Evolutionary conservation across 2,113 vertebrate genomes (phyloP).

Genomic region (Planiliza haematocheilus): DNA sequence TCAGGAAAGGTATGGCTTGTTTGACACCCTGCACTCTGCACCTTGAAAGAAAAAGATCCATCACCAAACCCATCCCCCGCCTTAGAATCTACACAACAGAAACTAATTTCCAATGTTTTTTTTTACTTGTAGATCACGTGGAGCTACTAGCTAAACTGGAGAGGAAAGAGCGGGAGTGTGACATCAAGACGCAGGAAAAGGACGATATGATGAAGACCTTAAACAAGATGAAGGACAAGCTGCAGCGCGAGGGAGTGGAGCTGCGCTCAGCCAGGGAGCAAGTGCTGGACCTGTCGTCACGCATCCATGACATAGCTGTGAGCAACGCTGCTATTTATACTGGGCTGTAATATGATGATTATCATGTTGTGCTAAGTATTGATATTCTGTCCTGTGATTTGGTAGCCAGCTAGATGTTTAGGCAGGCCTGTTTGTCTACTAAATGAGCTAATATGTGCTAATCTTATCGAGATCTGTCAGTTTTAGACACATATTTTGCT

Average conservation of each 20-base stretch:
- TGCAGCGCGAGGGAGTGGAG: slow-evolving; percentile 94
- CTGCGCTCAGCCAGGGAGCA: slow-evolving; percentile 92
- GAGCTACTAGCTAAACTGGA: slow-evolving; percentile 92
- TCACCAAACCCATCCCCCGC: background rate
- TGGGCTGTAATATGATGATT: background rate
- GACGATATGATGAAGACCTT: slow-evolving; percentile 99
- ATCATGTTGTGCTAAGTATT: background rate
- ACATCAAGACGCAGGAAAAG: slow-evolving; percentile 95
- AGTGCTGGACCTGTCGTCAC: slow-evolving; percentile 89
- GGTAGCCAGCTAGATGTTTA: background rate
- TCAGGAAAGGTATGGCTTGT: slow-evolving; percentile 90
- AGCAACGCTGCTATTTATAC: slow-evolving; percentile 40
- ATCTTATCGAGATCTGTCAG: too few relatives aligned
- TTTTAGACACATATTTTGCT: too few relatives aligned
- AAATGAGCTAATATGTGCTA: too few relatives aligned
- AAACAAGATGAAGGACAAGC: slow-evolving; percentile 99
- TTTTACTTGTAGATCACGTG: slow-evolving; percentile 84
- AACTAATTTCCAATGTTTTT: background rate
- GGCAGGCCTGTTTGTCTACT: too few relatives aligned
- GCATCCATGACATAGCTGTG: slow-evolving; percentile 90
- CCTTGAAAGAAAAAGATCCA: slow-evolving; percentile 12
- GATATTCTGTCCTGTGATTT: background rate
- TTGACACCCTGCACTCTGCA: slow-evolving; percentile 29
- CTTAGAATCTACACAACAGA: too few relatives aligned
- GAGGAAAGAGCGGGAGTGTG: slow-evolving; percentile 95